Conservation (phyloP, 2,113 vertebrate species). For the Eublepharis macularius region DNA sequence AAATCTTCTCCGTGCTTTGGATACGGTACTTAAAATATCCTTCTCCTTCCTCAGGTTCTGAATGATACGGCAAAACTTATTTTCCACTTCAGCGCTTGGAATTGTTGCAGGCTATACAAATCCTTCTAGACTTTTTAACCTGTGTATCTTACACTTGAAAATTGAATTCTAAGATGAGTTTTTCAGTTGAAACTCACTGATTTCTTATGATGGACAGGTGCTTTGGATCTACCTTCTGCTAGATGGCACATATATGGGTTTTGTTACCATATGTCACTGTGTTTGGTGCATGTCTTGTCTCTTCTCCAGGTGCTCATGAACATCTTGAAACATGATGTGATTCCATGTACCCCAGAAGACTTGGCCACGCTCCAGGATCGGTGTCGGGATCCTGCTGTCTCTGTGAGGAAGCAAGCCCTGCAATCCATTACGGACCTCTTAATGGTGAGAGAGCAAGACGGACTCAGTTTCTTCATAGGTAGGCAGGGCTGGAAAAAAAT, state of each 20-base stretch:
- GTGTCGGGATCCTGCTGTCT: conserved; percentile 87
- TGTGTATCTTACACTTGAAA: neutral
- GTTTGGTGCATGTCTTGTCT: neutral
- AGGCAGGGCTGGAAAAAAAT: neutral
- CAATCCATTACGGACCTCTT: conserved; percentile 89
- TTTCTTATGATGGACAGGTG: neutral
- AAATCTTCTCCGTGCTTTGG: too few relatives aligned
- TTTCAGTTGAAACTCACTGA: accelerated
- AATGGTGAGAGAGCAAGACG: conserved; percentile 71
- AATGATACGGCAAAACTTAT: too few relatives aligned
- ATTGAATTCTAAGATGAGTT: neutral
- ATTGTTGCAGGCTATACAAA: neutral
- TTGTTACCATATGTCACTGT: accelerated
- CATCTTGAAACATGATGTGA: conserved; percentile 82
- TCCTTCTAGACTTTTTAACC: neutral
- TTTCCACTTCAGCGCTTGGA: neutral
- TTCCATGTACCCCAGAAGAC: conserved; percentile 75
- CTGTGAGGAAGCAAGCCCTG: conserved; percentile 91
- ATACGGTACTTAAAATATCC: too few relatives aligned
- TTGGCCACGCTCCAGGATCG: conserved; percentile 83
- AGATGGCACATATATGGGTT: accelerated
- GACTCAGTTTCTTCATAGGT: neutral
- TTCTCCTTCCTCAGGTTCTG: too few relatives aligned
- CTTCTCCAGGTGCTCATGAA: conserved; percentile 80
- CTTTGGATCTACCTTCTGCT: neutral